phyloP scores from a whole-genome alignment of 2,888 invertebrate species.

The Lithosia quadra region DNA sequence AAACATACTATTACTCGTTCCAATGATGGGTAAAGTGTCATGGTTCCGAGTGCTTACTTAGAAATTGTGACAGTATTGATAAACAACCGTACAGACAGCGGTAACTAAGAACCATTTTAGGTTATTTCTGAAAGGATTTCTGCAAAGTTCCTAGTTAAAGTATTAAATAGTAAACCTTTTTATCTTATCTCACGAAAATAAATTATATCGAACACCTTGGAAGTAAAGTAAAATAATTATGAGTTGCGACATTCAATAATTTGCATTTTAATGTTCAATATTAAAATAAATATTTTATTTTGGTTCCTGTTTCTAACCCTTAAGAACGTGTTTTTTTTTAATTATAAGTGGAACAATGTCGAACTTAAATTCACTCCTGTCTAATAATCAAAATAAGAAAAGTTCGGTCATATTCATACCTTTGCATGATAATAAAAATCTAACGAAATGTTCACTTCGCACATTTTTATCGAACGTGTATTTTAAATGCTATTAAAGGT shows the following conservation, averaged over 20 bases:
- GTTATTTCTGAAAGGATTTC: conserved; percentile 2
- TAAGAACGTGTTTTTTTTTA: background rate
- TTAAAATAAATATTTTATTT: background rate
- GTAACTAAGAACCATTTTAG: background rate
- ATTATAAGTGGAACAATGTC: background rate
- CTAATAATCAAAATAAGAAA: background rate
- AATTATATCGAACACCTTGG: background rate
- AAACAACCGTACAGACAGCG: background rate
- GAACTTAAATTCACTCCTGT: too few relatives aligned
- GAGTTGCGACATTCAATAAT: background rate
- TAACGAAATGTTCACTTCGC: too few relatives aligned
- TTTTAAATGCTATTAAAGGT: too few relatives aligned
- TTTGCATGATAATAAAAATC: too few relatives aligned
- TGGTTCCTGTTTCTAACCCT: background rate
- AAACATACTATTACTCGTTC: background rate
- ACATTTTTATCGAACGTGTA: too few relatives aligned
- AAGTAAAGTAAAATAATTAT: conserved; percentile 1
- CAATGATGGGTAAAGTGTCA: conserved; percentile 3
- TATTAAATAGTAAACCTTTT: background rate
- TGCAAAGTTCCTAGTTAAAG: conserved; percentile 1
- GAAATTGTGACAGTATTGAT: conserved; percentile 5
- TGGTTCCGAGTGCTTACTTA: conserved; percentile 1
- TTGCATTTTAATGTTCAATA: background rate
- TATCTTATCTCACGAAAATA: background rate
- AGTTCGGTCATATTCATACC: background rate